A percentile compares a stretch with the other conserved stretches of the same genome.
Evolutionary conservation across 2,797 vertebrate genomes (phyloP).

Genomic region (Pteronotus mesoamericanus): DNA sequence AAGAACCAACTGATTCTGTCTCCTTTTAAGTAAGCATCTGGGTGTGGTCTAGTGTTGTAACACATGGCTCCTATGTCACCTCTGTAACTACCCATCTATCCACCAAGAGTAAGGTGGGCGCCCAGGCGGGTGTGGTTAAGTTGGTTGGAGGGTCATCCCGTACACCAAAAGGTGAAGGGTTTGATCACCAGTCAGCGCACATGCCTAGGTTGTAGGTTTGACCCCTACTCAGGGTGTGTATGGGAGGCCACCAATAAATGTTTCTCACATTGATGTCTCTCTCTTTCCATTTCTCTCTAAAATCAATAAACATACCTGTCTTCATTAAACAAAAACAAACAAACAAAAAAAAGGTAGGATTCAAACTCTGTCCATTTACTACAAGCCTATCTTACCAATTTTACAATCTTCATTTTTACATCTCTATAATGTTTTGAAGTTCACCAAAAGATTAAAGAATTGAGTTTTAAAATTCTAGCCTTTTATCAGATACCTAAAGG

Average conservation of each 20-base stretch:
- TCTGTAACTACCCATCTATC: neutral
- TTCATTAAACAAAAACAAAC: too few relatives aligned
- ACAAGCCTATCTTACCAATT: neutral
- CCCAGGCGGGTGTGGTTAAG: too few relatives aligned
- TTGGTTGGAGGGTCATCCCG: too few relatives aligned
- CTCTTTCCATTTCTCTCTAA: too few relatives aligned
- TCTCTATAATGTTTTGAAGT: neutral
- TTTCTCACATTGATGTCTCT: too few relatives aligned
- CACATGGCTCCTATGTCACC: neutral
- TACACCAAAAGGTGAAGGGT: too few relatives aligned
- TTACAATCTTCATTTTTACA: neutral
- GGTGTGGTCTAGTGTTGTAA: neutral
- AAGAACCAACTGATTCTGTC: neutral
- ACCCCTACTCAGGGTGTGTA: too few relatives aligned
- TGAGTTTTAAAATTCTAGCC: constrained; percentile 19
- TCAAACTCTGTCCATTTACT: neutral
- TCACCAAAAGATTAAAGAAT: neutral
- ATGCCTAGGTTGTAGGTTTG: too few relatives aligned
- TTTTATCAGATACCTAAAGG: neutral
- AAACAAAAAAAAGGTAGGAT: neutral
- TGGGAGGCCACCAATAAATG: too few relatives aligned
- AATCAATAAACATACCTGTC: too few relatives aligned
- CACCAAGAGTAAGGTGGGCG: neutral
- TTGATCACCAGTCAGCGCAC: too few relatives aligned
- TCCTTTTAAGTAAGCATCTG: neutral